Conservation (phyloP, 2,888 invertebrate genomes). For the Polyommatus icarus region DNA sequence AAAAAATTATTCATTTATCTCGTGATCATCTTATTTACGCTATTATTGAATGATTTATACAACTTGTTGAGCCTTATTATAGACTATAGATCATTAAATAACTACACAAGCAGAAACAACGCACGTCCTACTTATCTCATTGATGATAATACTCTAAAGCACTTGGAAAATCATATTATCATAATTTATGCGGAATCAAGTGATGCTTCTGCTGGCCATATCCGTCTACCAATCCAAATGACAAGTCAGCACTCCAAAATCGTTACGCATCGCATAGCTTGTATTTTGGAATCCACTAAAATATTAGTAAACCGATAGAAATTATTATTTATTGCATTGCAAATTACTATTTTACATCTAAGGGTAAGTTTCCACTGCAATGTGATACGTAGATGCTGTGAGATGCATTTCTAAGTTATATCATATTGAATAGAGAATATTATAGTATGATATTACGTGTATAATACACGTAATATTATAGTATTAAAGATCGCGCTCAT, state of each 20-base stretch:
- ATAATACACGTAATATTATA: too few relatives aligned
- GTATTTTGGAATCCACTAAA: neutral
- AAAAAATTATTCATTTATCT: slow-evolving; percentile 18
- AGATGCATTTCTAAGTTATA: too few relatives aligned
- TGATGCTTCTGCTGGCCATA: neutral
- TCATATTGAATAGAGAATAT: too few relatives aligned
- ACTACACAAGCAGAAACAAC: slow-evolving; percentile 19
- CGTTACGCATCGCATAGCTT: neutral
- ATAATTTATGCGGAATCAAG: neutral
- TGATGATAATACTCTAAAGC: neutral
- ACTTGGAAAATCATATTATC: neutral
- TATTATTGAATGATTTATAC: slow-evolving; percentile 20
- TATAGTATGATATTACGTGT: too few relatives aligned
- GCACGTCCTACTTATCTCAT: slow-evolving; percentile 11
- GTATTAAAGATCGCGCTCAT: too few relatives aligned
- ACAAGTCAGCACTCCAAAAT: neutral
- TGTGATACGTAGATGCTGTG: too few relatives aligned
- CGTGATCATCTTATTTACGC: neutral
- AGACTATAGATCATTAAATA: slow-evolving; percentile 22
- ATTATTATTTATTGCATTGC: too few relatives aligned
- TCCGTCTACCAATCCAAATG: neutral
- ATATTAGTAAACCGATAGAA: too few relatives aligned
- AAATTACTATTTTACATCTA: neutral
- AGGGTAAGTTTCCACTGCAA: too few relatives aligned
- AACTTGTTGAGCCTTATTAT: neutral